phyloP scores from a whole-genome alignment of 2,888 invertebrate species.

The Netelia fuscicornis region DNA sequence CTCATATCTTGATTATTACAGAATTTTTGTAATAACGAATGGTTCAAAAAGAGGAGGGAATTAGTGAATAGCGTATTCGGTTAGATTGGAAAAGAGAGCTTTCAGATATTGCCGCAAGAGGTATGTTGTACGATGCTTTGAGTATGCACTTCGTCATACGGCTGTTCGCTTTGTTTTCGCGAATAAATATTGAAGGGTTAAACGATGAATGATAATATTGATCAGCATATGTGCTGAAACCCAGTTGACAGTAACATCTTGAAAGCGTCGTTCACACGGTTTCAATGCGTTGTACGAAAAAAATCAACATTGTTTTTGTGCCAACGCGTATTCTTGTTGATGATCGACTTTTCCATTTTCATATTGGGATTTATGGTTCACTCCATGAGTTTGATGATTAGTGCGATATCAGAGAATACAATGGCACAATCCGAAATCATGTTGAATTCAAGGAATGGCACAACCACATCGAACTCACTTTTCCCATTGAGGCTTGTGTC shows the following conservation, averaged over 20 bases:
- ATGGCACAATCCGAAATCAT: too few relatives aligned
- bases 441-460: too few relatives aligned
- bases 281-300: background rate
- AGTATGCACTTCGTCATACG: background rate
- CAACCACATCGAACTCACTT: too few relatives aligned
- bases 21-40: background rate
- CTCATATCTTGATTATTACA: background rate
- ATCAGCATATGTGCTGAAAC: background rate
- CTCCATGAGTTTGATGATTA: too few relatives aligned
- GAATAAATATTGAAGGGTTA: background rate
- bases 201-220: background rate
- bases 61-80: background rate
- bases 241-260: background rate
- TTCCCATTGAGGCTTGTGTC: background rate
- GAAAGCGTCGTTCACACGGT: background rate
- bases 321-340: too few relatives aligned
- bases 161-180: background rate
- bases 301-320: too few relatives aligned
- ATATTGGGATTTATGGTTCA: too few relatives aligned
- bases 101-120: background rate
- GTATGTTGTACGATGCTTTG: background rate
- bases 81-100: background rate
- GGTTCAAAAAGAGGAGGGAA: background rate
- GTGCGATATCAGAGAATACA: too few relatives aligned
- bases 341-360: too few relatives aligned